phyloP scores from a whole-genome alignment of 1,140 invertebrate species.

The Nasonia vitripennis region DNA sequence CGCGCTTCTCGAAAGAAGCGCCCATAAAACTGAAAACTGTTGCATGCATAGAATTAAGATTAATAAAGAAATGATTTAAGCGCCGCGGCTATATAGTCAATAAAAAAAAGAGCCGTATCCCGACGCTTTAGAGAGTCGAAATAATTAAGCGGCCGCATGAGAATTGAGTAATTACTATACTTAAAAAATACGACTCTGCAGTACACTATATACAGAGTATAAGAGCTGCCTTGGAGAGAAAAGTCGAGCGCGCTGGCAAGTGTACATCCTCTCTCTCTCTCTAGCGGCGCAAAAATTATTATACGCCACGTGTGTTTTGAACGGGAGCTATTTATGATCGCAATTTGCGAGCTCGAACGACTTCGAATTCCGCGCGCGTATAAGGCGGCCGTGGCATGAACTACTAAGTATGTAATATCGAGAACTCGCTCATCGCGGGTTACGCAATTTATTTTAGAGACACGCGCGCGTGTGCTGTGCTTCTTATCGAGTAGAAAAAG shows the following conservation, averaged over 20 bases:
- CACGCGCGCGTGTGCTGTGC: too few relatives aligned
- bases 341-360: constrained; percentile 24
- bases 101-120: constrained; percentile 34
- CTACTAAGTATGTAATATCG: constrained; percentile 37
- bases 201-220: too few relatives aligned
- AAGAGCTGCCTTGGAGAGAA: constrained; percentile 9
- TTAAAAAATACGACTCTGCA: constrained; percentile 24
- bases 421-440: constrained; percentile 9
- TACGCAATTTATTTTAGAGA: constrained; percentile 24
- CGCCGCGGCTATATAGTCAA: background rate
- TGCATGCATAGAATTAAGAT: constrained; percentile 17
- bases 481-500: background rate
- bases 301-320: constrained; percentile 4
- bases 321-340: constrained; percentile 48
- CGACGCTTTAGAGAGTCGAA: constrained; percentile 24
- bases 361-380: constrained; percentile 40
- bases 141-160: constrained; percentile 31
- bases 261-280: too few relatives aligned
- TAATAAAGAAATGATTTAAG: constrained; percentile 43
- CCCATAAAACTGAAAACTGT: too few relatives aligned
- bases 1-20: too few relatives aligned
- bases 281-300: constrained; percentile 30
- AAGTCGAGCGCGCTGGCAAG: constrained; percentile 16
- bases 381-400: constrained; percentile 6
- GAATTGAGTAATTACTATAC: constrained; percentile 48